Evolutionary conservation across 2,888 invertebrate species (phyloP), one percentile per base, ranked within the genome.

Genomic region (Lymantria dispar): DNA sequence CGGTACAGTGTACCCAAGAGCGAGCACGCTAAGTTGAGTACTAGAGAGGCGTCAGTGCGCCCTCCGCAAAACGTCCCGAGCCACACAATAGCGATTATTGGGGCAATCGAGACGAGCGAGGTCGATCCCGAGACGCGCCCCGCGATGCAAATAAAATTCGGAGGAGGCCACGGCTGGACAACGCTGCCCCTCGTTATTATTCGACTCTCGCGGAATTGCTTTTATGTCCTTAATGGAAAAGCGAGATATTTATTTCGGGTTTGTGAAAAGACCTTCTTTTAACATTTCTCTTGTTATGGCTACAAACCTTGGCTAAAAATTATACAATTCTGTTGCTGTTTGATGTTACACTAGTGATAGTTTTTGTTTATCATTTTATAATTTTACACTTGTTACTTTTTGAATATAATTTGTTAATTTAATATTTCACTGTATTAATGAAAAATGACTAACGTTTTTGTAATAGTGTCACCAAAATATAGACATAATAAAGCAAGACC

Each of bases 141-240:
- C 80, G 78, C 78, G 83, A 88, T 88, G 87, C 87, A 89, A 90
- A 91, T 89, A 87, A 80, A 87, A 87, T 82, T 87, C 80, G 70
- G 74, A 77, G 76, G 74, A 84, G 81, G 78, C 83, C 79, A 74
- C 77, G 77, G 76, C 83, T 83, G 88, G 87, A 87, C 88, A 86
- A 74, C 79, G 80, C 83, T 85, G 85, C 77, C 85, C 88, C 85
- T 88, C 87, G 82, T 89, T 89, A 85, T 88, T 91, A 90, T 90
- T 89, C 89, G 83, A 76, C 83, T 85, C 88, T 87, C 87, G 88
- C 83, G 79, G 81, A 87, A 89, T 88, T 84, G 86, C 87, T 89
- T 89, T 89, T 87, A 88, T 88, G 81, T 79, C 83, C 83, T 83
- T 88, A 89, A 88, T 90, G 88, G 88, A 87, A 87, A 86, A 86